A percentile compares a stretch with the other conserved stretches of the same genome.
These are phyloP conservation scores for Amia ocellicauda DNA, from an alignment of 2,113 vertebrate species.

Conservation along the genomic window DNA sequence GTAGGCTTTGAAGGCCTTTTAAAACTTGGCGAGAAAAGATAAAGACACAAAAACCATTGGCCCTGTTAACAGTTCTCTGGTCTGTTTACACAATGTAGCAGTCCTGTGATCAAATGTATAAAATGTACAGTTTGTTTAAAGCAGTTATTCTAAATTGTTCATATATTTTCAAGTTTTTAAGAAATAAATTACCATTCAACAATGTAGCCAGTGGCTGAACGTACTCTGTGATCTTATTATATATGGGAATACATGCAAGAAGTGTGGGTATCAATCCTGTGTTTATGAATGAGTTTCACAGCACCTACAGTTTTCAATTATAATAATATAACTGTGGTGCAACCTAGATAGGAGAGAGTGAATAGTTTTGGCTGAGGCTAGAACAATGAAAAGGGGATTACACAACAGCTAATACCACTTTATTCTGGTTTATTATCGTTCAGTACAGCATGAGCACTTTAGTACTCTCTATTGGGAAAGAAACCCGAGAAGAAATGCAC, in stretches of 20 bases:
- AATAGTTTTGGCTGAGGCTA: no score
- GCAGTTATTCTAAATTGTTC: constrained; percentile 61
- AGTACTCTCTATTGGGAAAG: constrained; percentile 1
- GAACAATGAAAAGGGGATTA: not conserved
- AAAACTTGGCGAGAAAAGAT: constrained; percentile 20
- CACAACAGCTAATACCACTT: not conserved
- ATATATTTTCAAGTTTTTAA: constrained; percentile 48
- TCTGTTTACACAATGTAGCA: constrained; percentile 31
- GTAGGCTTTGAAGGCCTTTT: constrained; percentile 6
- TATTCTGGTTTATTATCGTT: not conserved
- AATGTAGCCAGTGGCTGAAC: constrained; percentile 5
- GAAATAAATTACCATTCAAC: constrained; percentile 60
- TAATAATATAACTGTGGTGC: not conserved
- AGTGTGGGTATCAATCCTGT: no score
- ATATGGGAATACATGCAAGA: constrained; percentile 1
- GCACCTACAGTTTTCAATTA: not conserved
- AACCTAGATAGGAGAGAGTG: not conserved
- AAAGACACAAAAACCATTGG: constrained; percentile 11
- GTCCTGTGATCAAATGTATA: constrained; percentile 57
- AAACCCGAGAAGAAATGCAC: constrained; percentile 1
- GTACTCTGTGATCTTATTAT: not conserved
- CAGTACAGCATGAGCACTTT: no score
- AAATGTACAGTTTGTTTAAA: constrained; percentile 81
- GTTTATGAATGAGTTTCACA: no score
- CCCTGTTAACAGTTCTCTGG: constrained; percentile 9